Evolutionary conservation across 2,888 invertebrate species (phyloP).

Genomic region (Polia nebulosa): DNA sequence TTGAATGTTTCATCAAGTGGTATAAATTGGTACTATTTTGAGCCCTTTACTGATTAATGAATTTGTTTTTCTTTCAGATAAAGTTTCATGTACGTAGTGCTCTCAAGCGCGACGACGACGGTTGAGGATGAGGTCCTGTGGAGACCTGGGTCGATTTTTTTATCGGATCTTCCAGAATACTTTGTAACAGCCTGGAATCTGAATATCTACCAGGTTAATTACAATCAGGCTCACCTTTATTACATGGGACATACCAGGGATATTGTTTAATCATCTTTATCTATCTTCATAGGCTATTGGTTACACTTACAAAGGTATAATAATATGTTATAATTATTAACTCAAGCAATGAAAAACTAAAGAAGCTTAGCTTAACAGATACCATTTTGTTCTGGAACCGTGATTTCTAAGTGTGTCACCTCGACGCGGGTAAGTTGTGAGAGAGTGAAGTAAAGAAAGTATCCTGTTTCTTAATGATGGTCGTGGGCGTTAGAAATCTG

Average conservation of each 20-base stretch:
- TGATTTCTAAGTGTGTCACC: constrained; percentile 41
- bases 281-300: background rate
- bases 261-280: background rate
- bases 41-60: background rate
- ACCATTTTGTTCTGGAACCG: constrained; percentile 31
- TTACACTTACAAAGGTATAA: no score
- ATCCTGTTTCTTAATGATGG: constrained; percentile 55
- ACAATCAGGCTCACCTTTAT: background rate
- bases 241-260: background rate
- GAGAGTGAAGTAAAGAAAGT: constrained; percentile 57
- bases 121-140: background rate
- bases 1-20: background rate
- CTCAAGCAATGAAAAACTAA: background rate
- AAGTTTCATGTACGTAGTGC: background rate
- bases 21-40: background rate
- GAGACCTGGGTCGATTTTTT: background rate
- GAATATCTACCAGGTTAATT: background rate
- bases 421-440: constrained; percentile 35
- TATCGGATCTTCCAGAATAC: background rate
- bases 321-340: background rate
- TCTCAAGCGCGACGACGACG: background rate
- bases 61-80: background rate
- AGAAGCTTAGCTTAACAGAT: background rate
- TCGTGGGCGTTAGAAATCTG: constrained; percentile 56
- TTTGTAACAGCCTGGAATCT: background rate